These are phyloP conservation scores for Drosophila teissieri DNA, from an alignment of 1,140 invertebrate species.

Conservation along the genomic window DNA sequence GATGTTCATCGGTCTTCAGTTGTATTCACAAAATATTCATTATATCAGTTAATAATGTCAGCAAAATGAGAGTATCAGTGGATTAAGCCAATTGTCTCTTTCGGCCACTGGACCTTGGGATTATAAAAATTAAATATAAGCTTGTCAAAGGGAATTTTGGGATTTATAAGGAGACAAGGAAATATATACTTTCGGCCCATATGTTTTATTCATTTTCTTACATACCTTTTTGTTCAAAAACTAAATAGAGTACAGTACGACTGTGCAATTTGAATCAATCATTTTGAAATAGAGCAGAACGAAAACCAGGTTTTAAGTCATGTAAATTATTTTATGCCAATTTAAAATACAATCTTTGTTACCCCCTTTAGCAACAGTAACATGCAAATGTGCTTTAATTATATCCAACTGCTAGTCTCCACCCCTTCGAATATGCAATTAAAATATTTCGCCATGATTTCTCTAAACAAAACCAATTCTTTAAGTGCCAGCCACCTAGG, in stretches of 20 bases:
- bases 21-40: constrained; percentile 20
- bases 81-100: neutral
- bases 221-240: no score
- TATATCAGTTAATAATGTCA: constrained; percentile 10
- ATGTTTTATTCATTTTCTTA: no score
- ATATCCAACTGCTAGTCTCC: neutral
- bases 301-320: no score
- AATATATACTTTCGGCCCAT: no score
- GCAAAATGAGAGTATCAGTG: neutral
- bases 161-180: neutral
- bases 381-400: constrained; percentile 11
- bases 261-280: no score
- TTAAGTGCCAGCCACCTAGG: constrained; percentile 29
- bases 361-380: no score
- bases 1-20: constrained; percentile 24
- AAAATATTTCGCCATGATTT: constrained; percentile 73
- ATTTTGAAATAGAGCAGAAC: no score
- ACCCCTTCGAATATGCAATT: constrained; percentile 47
- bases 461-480: constrained; percentile 48
- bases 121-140: neutral
- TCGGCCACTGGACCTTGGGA: neutral
- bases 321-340: no score
- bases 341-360: no score
- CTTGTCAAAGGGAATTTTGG: neutral
- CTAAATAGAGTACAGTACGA: no score